Percentiles rank a stretch among this genome's conserved stretches.
These are phyloP conservation scores for Melanargia galathea DNA, from an alignment of 2,888 invertebrate genomes.

Conservation along the genomic window DNA sequence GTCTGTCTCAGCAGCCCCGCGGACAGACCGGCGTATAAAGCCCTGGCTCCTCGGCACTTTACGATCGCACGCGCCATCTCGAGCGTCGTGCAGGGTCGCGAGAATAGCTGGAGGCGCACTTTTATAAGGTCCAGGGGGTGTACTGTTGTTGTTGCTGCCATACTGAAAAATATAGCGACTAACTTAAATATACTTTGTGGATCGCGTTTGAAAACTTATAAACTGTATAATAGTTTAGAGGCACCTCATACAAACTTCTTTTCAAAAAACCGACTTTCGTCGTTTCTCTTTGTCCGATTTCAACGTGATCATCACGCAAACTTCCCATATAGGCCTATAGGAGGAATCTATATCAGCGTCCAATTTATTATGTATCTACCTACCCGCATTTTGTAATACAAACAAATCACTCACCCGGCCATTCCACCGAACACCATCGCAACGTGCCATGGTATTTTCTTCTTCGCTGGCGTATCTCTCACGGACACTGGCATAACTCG, in stretches of 20 bases:
- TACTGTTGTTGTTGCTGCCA: constrained; percentile 94
- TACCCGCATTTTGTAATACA: neutral
- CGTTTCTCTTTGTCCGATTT: too few species aligned
- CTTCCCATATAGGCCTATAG: too few species aligned
- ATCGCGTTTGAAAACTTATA: too few species aligned
- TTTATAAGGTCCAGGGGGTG: constrained; percentile 98
- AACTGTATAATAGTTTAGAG: too few species aligned
- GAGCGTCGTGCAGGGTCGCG: constrained; percentile 87
- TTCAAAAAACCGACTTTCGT: too few species aligned
- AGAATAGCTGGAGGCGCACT: constrained; percentile 96
- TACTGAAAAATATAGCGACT: constrained; percentile 87
- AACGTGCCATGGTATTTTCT: constrained; percentile 35
- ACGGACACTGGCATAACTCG: constrained; percentile 17
- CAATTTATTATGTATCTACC: neutral
- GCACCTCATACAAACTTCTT: too few species aligned
- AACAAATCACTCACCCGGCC: constrained; percentile 40
- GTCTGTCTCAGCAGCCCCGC: constrained; percentile 96
- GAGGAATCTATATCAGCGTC: too few species aligned
- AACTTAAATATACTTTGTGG: too few species aligned
- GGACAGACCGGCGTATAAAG: constrained; percentile 93
- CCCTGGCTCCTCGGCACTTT: constrained; percentile 89
- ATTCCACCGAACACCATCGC: constrained; percentile 40
- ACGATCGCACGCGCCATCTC: constrained; percentile 85
- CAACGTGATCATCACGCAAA: too few species aligned
- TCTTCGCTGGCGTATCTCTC: constrained; percentile 25